A percentile compares a stretch with the other conserved stretches of the same genome.
phyloP scores from a whole-genome alignment of 2,888 invertebrate genomes.

The Drosophila tripunctata region DNA sequence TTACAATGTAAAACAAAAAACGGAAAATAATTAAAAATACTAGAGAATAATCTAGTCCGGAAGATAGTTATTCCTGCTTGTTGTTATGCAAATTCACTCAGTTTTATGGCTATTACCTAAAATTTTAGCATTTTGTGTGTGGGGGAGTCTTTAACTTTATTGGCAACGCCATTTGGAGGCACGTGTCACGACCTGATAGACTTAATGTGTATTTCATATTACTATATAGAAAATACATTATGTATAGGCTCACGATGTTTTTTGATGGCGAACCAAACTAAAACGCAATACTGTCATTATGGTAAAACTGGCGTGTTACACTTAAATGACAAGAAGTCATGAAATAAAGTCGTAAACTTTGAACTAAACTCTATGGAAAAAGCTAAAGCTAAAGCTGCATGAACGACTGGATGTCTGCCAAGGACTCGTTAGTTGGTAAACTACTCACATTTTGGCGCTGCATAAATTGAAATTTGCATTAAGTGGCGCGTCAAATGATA shows the following conservation, averaged over 20 bases:
- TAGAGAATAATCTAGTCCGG: neutral
- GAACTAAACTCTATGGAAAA: constrained; percentile 26
- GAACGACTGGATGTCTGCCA: constrained; percentile 19
- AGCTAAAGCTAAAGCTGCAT: neutral
- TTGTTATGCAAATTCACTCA: constrained; percentile 48
- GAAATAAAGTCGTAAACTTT: constrained; percentile 72
- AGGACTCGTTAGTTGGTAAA: constrained; percentile 32
- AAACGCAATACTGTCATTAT: constrained; percentile 75
- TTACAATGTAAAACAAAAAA: neutral
- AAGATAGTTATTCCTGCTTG: neutral
- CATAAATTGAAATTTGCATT: constrained; percentile 72
- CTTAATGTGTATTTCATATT: constrained; percentile 69
- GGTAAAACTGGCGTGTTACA: constrained; percentile 70
- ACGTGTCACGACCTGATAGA: constrained; percentile 59
- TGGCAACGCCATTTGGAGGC: constrained; percentile 56
- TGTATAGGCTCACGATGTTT: constrained; percentile 28
- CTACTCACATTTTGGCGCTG: constrained; percentile 30
- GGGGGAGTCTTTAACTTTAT: constrained; percentile 57
- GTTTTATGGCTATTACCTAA: constrained; percentile 52
- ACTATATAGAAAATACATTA: constrained; percentile 61
- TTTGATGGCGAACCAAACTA: constrained; percentile 24
- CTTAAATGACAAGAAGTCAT: constrained; percentile 73
- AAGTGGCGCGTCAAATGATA: constrained; percentile 59
- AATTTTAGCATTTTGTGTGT: constrained; percentile 14
- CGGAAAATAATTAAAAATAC: neutral